Conservation (phyloP, 2,888 invertebrate genomes). For the Amiota mariae region DNA sequence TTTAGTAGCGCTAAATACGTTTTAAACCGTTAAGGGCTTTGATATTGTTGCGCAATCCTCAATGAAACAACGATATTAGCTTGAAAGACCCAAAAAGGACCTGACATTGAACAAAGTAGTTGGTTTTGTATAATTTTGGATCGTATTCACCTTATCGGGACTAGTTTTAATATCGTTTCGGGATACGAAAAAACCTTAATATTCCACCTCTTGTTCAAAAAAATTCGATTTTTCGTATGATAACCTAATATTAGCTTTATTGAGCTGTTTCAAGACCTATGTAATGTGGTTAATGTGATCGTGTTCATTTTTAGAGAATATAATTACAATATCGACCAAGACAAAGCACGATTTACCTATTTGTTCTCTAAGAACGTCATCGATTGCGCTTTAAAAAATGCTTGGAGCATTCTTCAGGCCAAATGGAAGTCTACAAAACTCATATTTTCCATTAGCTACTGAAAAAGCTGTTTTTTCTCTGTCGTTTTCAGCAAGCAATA, state of each 20-base stretch:
- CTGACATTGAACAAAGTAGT: too few species aligned
- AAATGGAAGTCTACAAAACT: too few species aligned
- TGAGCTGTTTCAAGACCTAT: background rate
- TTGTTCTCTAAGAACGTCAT: too few species aligned
- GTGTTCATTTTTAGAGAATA: background rate
- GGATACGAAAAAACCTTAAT: background rate
- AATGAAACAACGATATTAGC: background rate
- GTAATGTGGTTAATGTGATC: background rate
- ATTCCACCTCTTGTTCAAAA: background rate
- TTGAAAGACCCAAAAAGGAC: too few species aligned
- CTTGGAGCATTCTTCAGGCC: too few species aligned
- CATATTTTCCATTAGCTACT: too few species aligned
- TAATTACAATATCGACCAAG: background rate
- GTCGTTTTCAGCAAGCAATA: too few species aligned
- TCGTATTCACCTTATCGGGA: background rate
- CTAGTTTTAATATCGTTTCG: background rate
- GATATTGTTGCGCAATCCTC: constrained; percentile 27
- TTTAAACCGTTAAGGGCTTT: constrained; percentile 29
- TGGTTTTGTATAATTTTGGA: too few species aligned
- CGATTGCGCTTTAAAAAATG: too few species aligned
- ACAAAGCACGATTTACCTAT: too few species aligned
- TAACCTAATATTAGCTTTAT: background rate
- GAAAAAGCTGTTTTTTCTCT: too few species aligned
- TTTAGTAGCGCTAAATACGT: constrained; percentile 4
- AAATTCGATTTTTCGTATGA: too few species aligned